These are phyloP conservation scores for Homarus americanus DNA, from an alignment of 1,140 invertebrate species.

Conservation along the genomic window DNA sequence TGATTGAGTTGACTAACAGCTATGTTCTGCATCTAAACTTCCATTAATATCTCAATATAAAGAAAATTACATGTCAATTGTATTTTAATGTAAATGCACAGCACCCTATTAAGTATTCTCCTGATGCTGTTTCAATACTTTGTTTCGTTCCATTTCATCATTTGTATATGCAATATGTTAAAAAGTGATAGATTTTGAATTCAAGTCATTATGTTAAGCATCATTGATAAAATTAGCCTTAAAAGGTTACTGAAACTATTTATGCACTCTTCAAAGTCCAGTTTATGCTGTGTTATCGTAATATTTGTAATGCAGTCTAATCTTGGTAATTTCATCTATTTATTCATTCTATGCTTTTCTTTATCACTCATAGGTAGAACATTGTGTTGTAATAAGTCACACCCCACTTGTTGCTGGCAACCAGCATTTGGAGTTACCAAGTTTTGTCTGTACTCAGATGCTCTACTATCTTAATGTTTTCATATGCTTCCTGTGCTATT, in stretches of 20 bases:
- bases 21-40: constrained; percentile 47
- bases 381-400: not conserved
- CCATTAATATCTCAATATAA: constrained; percentile 43
- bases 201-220: constrained; percentile 49
- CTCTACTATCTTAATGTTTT: constrained; percentile 62
- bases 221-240: constrained; percentile 42
- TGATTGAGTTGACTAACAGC: constrained; percentile 43
- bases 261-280: constrained; percentile 60
- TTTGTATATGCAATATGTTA: constrained; percentile 40
- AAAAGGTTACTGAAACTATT: constrained; percentile 52
- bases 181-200: constrained; percentile 50
- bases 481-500: constrained; percentile 45
- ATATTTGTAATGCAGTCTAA: constrained; percentile 55
- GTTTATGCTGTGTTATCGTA: constrained; percentile 51
- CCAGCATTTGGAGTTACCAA: constrained; percentile 51
- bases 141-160: constrained; percentile 53
- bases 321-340: constrained; percentile 58
- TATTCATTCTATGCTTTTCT: constrained; percentile 17
- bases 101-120: constrained; percentile 40
- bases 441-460: constrained; percentile 53
- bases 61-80: constrained; percentile 60
- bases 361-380: constrained; percentile 11
- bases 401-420: not conserved
- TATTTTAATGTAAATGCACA: constrained; percentile 65
- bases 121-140: constrained; percentile 55